Evolutionary conservation across 1,140 invertebrate genomes (phyloP).

Genomic region (Caenorhabditis elegans): DNA sequence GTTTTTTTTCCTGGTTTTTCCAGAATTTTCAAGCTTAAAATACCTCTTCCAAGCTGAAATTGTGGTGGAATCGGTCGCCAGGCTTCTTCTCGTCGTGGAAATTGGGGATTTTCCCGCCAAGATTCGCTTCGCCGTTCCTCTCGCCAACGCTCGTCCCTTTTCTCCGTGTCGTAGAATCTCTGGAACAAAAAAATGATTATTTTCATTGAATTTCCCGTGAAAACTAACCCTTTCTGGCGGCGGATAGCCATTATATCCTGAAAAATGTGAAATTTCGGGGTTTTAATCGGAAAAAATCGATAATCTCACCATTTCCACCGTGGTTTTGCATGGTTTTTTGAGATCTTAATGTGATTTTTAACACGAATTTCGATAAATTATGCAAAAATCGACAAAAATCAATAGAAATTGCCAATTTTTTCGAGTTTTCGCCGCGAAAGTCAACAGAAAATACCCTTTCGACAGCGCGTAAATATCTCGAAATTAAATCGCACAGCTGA

Average conservation of each 20-base stretch:
- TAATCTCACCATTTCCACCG: too few relatives aligned
- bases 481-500: neutral
- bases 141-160: too few relatives aligned
- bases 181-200: too few relatives aligned
- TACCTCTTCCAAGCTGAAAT: neutral
- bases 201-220: neutral
- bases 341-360: neutral
- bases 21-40: neutral
- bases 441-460: neutral
- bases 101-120: too few relatives aligned
- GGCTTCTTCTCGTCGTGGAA: neutral
- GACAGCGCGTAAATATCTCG: conserved; percentile 1
- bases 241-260: too few relatives aligned
- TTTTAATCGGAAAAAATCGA: too few relatives aligned
- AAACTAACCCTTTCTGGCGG: neutral
- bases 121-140: too few relatives aligned
- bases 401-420: neutral
- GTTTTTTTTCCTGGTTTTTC: too few relatives aligned
- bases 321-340: too few relatives aligned
- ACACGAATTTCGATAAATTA: too few relatives aligned
- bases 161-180: too few relatives aligned
- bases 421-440: neutral
- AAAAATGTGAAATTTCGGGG: too few relatives aligned
- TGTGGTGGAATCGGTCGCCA: neutral
- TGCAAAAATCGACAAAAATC: neutral